phyloP scores from a whole-genome alignment of 2,888 invertebrate genomes.

The Nemotelus nigrinus region DNA sequence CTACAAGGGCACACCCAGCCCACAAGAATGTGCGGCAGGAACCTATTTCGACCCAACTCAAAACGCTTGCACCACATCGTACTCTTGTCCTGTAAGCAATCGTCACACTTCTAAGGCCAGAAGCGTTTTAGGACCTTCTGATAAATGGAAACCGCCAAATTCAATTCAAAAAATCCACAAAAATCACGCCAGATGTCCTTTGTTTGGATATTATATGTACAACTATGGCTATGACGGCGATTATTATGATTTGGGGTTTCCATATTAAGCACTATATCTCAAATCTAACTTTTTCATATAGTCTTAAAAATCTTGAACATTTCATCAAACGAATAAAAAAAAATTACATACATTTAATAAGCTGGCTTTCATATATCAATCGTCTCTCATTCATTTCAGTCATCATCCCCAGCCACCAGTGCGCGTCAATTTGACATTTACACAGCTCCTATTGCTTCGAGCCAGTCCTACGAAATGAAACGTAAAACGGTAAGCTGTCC shows the following conservation, averaged over 20 bases:
- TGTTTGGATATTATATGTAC: conserved; percentile 52
- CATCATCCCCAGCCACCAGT: conserved; percentile 20
- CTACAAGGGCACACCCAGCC: conserved; percentile 56
- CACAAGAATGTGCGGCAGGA: conserved; percentile 56
- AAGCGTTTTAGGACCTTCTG: too few species aligned
- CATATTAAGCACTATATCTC: too few species aligned
- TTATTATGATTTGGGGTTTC: conserved; percentile 53
- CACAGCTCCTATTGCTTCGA: background rate
- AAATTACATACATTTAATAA: too few species aligned
- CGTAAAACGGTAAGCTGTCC: conserved; percentile 54
- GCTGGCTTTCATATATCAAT: too few species aligned
- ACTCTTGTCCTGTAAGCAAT: conserved; percentile 57
- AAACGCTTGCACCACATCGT: conserved; percentile 57
- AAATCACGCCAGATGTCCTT: conserved; percentile 5
- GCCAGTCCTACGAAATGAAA: background rate
- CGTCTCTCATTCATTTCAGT: conserved; percentile 54
- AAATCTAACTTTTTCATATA: too few species aligned
- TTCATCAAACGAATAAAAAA: too few species aligned
- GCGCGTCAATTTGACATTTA: background rate
- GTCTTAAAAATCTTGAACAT: too few species aligned
- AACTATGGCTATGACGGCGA: conserved; percentile 55
- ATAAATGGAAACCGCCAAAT: background rate
- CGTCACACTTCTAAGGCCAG: background rate
- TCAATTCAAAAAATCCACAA: background rate
- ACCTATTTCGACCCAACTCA: conserved; percentile 56